Base-by-base conservation (phyloP, 2,888 invertebrate species). In the Panorpa germanica region DNA sequence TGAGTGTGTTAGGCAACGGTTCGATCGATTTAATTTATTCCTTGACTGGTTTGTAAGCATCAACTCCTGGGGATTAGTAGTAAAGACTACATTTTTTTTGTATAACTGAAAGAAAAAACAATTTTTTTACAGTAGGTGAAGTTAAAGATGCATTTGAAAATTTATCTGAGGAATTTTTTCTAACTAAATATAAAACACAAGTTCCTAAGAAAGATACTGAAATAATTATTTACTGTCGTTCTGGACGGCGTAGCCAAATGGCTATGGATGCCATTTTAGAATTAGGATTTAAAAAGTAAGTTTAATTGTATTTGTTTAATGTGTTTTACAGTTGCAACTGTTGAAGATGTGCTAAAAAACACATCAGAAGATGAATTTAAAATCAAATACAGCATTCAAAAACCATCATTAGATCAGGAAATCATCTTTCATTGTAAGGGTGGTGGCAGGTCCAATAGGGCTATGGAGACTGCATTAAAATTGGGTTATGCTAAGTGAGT, bases 381-480 rank as follows among this genome's bases (percentile, higher is more conserved):
- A 39, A 40, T 57, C 20, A 58, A 50, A 34, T 77, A 61, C 44
- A 56, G 61, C 1, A 63, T 58, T 29, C 43, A 50, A 1, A 76
- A 75, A 44, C 80, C 80, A 2, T 35, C 46, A 2, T 48, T 55
- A 32, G 55, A 67, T 28, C 56, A 64, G 2, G 60, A 61, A 40
- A 53, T 78, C 3, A 70, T 78, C 39, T 65, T 78, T 39, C 70
- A 69, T 29, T 80, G 78, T 44, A 67, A 62, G 49, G 61, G 68
- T 35, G 78, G 78, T 7, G 66, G 53, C 41, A 59, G 77, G 43
- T 70, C 73, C 38, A 59, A 55, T 6, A 61, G 53, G 43, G 75
- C 74, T 4, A 65, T 70, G 39, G 57, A 63, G 42, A 58, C 58
- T 39, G 63, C n/a, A n/a, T n/a, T n/a, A n/a, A n/a, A n/a, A n/a